Conservation (phyloP, 2,888 invertebrate species). For the Callyntrura sp. region DNA sequence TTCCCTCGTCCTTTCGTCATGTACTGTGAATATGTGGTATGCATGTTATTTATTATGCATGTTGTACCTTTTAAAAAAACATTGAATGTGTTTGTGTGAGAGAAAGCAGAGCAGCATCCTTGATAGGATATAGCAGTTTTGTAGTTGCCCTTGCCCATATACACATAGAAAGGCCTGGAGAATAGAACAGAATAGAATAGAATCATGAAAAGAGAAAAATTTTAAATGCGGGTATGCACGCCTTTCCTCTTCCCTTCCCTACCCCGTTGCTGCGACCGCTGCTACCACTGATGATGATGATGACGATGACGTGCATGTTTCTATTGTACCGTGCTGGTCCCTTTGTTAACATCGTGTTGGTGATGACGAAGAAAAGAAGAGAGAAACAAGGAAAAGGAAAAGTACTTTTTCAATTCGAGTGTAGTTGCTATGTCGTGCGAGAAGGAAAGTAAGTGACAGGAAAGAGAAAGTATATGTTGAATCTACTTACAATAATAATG, state of each 20-base stretch:
- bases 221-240: background rate
- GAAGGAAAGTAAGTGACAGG: background rate
- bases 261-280: too few species aligned
- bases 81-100: background rate
- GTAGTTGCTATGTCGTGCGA: background rate
- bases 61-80: background rate
- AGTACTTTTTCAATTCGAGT: background rate
- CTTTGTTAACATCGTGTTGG: too few species aligned
- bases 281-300: too few species aligned
- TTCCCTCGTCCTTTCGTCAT: background rate
- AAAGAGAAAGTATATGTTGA: too few species aligned
- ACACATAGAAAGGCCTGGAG: background rate
- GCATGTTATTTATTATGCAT: slow-evolving; percentile 29
- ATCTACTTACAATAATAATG: too few species aligned
- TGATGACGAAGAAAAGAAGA: too few species aligned
- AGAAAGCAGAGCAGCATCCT: background rate
- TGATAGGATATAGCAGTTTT: background rate
- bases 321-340: too few species aligned
- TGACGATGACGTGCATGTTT: too few species aligned
- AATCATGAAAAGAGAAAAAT: background rate
- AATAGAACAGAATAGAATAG: background rate
- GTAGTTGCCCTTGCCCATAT: background rate
- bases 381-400: background rate
- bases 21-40: background rate
- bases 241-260: background rate